Percentiles rank a stretch among this genome's conserved stretches.
Conservation (phyloP, 2,888 invertebrate genomes). For the Dromius quadrimaculatus region DNA sequence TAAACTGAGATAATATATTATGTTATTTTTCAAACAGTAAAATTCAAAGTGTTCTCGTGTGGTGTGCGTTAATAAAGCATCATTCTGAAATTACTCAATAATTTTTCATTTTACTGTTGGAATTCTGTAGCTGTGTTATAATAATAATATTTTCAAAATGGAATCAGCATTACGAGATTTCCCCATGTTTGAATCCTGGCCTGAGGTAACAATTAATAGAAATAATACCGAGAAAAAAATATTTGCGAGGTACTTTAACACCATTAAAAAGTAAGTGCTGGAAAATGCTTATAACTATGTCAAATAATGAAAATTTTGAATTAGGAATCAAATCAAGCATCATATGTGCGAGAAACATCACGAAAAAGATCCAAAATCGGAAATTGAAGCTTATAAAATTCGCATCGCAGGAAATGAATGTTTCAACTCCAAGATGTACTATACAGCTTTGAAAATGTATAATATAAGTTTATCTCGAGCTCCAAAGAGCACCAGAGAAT, state of each 20-base stretch:
- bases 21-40: no score
- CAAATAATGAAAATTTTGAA: background rate
- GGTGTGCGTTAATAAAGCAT: no score
- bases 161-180: background rate
- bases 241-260: slow-evolving; percentile 13
- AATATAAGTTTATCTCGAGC: slow-evolving; percentile 73
- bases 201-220: slow-evolving; percentile 1
- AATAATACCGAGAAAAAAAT: slow-evolving; percentile 18
- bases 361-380: slow-evolving; percentile 8
- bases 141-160: no score
- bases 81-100: no score
- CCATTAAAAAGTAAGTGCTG: slow-evolving; percentile 11
- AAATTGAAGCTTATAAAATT: background rate
- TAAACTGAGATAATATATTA: no score
- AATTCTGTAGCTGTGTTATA: no score
- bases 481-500: slow-evolving; percentile 69
- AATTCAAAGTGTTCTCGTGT: no score
- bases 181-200: background rate
- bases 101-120: background rate
- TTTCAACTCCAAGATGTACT: background rate
- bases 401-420: background rate
- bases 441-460: slow-evolving; percentile 64
- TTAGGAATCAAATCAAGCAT: slow-evolving; percentile 8
- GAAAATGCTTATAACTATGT: background rate
- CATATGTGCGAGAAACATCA: background rate